Conservation (phyloP, 2,888 invertebrate species). For the Mylabris sibirica region DNA sequence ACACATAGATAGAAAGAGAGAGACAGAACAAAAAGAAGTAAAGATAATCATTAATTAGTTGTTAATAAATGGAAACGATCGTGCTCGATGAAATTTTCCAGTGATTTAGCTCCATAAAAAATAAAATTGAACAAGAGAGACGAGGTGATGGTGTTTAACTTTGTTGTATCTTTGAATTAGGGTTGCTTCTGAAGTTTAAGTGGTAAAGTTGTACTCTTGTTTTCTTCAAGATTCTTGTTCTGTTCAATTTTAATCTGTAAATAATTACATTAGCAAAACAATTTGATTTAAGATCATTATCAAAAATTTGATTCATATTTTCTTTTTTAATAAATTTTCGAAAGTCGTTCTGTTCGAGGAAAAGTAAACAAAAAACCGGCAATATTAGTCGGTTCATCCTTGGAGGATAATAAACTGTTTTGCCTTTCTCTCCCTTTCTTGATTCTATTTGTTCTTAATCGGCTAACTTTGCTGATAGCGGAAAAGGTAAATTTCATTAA, state of each 20-base stretch:
- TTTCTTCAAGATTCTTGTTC: not conserved
- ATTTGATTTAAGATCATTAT: not conserved
- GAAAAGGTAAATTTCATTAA: not conserved
- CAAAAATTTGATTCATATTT: not conserved
- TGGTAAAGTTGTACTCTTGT: not conserved
- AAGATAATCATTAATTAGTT: constrained; percentile 2
- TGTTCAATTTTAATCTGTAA: not conserved
- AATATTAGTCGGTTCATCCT: not conserved
- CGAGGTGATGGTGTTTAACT: not conserved
- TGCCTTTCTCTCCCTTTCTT: not conserved
- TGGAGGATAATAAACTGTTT: constrained; percentile 1
- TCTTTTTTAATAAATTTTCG: not conserved
- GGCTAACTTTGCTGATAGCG: not conserved
- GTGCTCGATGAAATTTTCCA: constrained; percentile 5
- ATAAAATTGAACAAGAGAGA: not conserved
- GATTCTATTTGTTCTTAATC: not conserved
- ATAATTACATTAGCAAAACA: not conserved
- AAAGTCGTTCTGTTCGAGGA: not conserved
- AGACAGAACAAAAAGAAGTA: not conserved
- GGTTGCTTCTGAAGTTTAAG: not conserved
- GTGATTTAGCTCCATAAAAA: not conserved
- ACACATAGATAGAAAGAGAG: no score
- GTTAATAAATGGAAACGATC: not conserved
- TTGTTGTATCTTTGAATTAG: not conserved
- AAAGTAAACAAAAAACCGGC: not conserved